Percentiles rank a stretch among this genome's conserved stretches.
phyloP scores from a whole-genome alignment of 2,797 vertebrate genomes.

The Emys orbicularis region DNA sequence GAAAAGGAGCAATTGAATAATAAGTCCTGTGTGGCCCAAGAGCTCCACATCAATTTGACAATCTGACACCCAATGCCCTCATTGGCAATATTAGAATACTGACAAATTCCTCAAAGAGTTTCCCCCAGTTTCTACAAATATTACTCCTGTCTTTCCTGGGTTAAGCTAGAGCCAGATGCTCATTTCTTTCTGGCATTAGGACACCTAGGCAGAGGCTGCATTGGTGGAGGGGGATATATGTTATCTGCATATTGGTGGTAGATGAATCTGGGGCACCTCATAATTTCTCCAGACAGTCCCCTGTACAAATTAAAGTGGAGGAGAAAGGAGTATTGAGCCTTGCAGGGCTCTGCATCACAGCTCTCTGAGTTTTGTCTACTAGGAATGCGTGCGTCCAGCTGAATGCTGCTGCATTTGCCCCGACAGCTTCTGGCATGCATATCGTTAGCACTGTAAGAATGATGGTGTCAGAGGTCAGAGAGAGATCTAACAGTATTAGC shows the following conservation, averaged over 20 bases:
- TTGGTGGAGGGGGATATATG: neutral
- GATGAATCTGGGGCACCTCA: neutral
- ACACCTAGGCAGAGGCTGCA: neutral
- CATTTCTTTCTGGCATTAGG: neutral
- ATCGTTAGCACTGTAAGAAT: neutral
- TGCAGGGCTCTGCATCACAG: neutral
- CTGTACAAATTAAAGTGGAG: neutral
- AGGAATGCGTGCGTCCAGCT: neutral
- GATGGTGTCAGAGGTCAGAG: neutral
- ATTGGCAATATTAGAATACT: slow-evolving; percentile 23
- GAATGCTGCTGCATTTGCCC: neutral
- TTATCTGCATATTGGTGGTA: neutral
- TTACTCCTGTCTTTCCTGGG: neutral
- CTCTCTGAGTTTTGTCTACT: neutral
- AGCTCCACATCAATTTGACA: neutral
- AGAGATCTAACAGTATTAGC: neutral
- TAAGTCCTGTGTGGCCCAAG: neutral
- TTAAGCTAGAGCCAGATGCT: neutral
- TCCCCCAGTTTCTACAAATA: neutral
- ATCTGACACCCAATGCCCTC: slow-evolving; percentile 6
- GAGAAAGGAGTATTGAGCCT: neutral
- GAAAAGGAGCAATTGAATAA: neutral
- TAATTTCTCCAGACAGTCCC: neutral
- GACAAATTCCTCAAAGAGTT: slow-evolving; percentile 17
- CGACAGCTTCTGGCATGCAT: neutral